phyloP scores from a whole-genome alignment of 2,888 invertebrate genomes.

The Nysson spinosus region DNA sequence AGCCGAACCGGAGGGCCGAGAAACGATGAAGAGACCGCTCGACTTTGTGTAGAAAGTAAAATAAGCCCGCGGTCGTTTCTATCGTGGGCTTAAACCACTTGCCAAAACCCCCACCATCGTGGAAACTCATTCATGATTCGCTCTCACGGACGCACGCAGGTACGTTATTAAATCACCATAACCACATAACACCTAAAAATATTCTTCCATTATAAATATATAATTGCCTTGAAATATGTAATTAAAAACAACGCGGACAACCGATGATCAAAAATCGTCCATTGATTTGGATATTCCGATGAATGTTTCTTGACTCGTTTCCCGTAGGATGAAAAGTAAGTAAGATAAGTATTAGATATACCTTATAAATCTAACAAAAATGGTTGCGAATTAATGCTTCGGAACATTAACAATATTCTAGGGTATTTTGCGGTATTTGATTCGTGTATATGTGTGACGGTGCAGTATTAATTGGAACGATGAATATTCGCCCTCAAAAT shows the following conservation, averaged over 20 bases:
- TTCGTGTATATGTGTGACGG: not conserved
- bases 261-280: not conserved
- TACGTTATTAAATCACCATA: slow-evolving; percentile 32
- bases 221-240: slow-evolving; percentile 15
- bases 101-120: slow-evolving; percentile 59
- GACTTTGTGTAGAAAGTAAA: slow-evolving; percentile 43
- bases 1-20: slow-evolving; percentile 46
- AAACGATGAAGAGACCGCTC: slow-evolving; percentile 14
- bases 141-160: slow-evolving; percentile 10
- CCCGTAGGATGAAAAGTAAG: too few species aligned
- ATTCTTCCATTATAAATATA: slow-evolving; percentile 16
- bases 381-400: too few species aligned
- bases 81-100: slow-evolving; percentile 43
- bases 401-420: too few species aligned
- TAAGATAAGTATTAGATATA: too few species aligned
- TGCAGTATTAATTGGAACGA: not conserved
- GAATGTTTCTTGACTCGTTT: too few species aligned
- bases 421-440: too few species aligned
- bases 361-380: too few species aligned
- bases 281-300: not conserved
- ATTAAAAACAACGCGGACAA: slow-evolving; percentile 7
- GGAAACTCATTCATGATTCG: slow-evolving; percentile 57
- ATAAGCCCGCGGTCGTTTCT: slow-evolving; percentile 40
- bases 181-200: slow-evolving; percentile 41
- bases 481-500: not conserved